phyloP scores from a whole-genome alignment of 1,140 invertebrate species.

The Drosophila trapezifrons region DNA sequence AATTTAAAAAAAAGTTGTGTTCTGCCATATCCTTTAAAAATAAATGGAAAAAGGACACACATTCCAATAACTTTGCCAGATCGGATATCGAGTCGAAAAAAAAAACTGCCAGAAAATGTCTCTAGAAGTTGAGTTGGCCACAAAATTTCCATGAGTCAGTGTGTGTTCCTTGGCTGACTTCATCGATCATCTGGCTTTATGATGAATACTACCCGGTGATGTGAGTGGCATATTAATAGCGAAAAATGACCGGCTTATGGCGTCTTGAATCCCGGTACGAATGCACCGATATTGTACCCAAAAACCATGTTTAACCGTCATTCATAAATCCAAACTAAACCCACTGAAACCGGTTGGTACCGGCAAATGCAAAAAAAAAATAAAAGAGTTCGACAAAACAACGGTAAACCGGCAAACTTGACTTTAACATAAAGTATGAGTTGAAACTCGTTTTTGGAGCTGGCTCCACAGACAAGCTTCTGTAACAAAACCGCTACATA shows the following conservation, averaged over 20 bases:
- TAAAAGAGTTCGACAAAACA: slow-evolving; percentile 7
- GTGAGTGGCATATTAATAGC: slow-evolving; percentile 28
- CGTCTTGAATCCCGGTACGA: background rate
- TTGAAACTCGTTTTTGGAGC: slow-evolving; percentile 19
- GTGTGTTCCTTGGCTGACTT: slow-evolving; percentile 35
- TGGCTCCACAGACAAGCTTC: background rate
- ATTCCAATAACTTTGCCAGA: too few relatives aligned
- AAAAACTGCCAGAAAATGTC: background rate
- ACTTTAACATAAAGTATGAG: slow-evolving; percentile 20
- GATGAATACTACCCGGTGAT: slow-evolving; percentile 34
- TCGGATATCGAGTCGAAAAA: too few relatives aligned
- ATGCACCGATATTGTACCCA: slow-evolving; percentile 1
- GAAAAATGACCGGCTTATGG: slow-evolving; percentile 6
- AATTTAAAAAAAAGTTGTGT: too few relatives aligned
- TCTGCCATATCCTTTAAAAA: too few relatives aligned
- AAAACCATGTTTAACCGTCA: slow-evolving; percentile 24
- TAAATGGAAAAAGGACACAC: too few relatives aligned
- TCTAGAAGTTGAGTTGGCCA: background rate
- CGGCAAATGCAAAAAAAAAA: slow-evolving; percentile 37
- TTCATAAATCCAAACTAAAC: slow-evolving; percentile 45
- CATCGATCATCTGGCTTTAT: slow-evolving; percentile 41
- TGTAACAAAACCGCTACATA: background rate
- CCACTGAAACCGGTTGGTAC: slow-evolving; percentile 36
- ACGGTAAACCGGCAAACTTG: slow-evolving; percentile 37
- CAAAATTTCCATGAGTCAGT: slow-evolving; percentile 31